Base-by-base conservation (phyloP, 2,113 vertebrate species). In the Bombycilla garrulus region DNA sequence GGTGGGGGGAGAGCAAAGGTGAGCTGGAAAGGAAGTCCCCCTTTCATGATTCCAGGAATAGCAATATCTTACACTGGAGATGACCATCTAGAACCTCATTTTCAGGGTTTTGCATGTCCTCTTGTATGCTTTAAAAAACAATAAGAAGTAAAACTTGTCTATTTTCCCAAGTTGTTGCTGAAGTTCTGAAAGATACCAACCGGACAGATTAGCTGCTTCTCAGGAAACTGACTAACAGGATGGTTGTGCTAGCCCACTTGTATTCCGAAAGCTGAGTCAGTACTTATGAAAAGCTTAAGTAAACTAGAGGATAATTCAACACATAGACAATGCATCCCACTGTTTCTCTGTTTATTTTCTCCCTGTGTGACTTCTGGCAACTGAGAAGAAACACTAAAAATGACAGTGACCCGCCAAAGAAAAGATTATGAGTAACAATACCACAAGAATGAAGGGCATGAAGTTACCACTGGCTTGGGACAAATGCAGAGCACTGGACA, bases 301-400 rank as follows among this genome's bases (percentile, higher is more conserved):
- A 93, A 96, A 96, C 81, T 81, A 83, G 65, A 71, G 77, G 89
- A 87, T 92, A 95, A 96, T 93, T 89, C 93, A 92, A 90, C 93
- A 92, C 71, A 45, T 93, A 92, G 81, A 94, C 84, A 94, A 86
- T 94, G 79, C 82, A 73, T 87, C 93, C 92, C 79, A 93, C 93
- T 94, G 90, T 94, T 94, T 94, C 90, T 94, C 67, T 94, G 95
- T 96, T 96, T 96, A 64, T 91, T 95, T 94, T 96, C 79, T 94
- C 95, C 50, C 82, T 95, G 90, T 81, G 89, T 83, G 94, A 96
- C 85, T 93, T 94, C 85, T 96, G 94, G 88, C 93, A 96, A 38
- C 47, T 66, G 64, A 92, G 81, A 93, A 86, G 84, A 88, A 90
- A 81, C 9, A 5, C 47, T 96, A 10, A 81, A 94, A 94, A 92